phyloP scores from a whole-genome alignment of 2,888 invertebrate species.

The Tineola bisselliella region DNA sequence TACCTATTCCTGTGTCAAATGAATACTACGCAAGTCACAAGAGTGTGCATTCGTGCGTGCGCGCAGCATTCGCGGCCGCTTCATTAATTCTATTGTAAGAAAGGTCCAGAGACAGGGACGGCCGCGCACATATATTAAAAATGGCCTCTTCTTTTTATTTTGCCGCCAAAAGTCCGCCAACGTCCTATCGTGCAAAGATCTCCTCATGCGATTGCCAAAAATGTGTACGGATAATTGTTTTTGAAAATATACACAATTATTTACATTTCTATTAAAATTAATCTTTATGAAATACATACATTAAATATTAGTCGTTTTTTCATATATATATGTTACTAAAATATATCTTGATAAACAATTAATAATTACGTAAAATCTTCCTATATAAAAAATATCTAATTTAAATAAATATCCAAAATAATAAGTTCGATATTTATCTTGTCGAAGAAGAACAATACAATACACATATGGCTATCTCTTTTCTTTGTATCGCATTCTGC shows the following conservation, averaged over 20 bases:
- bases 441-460: too few species aligned
- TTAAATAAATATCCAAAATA: too few species aligned
- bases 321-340: too few species aligned
- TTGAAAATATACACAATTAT: too few species aligned
- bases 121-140: not conserved
- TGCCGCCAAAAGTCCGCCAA: not conserved
- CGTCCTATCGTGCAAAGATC: not conserved
- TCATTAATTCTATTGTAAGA: constrained; percentile 11
- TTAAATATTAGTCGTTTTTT: too few species aligned
- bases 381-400: too few species aligned
- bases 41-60: not conserved
- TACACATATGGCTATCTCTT: not conserved
- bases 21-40: not conserved
- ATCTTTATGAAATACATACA: too few species aligned
- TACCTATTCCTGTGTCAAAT: too few species aligned
- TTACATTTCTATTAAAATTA: too few species aligned
- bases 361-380: too few species aligned
- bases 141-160: not conserved
- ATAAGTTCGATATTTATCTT: too few species aligned
- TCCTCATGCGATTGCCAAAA: not conserved
- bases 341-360: too few species aligned
- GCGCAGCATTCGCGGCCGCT: not conserved
- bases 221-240: not conserved
- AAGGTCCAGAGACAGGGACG: not conserved
- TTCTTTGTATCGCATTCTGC: not conserved